A percentile compares a stretch with the other conserved stretches of the same genome.
Conservation (phyloP, 2,113 vertebrate species). For the Xenopus borealis region DNA sequence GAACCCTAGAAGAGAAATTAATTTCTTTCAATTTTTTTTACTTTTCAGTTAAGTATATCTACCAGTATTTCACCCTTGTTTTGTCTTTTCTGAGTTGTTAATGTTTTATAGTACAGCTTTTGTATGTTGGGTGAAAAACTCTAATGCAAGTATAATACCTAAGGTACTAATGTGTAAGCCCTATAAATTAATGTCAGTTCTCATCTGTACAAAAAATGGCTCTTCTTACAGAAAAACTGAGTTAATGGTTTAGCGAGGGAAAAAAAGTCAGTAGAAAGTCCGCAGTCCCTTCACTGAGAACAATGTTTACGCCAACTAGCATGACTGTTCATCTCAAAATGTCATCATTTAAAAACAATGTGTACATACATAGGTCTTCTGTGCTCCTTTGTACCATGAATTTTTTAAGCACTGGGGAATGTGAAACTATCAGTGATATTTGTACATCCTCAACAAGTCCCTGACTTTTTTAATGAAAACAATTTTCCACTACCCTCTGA, state of each 20-base stretch:
- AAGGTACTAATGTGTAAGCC: background rate
- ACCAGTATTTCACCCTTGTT: too few species aligned
- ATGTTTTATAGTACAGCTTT: too few species aligned
- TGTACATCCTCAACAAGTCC: slow-evolving; percentile 38
- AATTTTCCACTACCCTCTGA: slow-evolving; percentile 43
- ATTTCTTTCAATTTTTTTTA: too few species aligned
- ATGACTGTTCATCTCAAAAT: slow-evolving; percentile 24
- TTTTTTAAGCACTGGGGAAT: slow-evolving; percentile 44
- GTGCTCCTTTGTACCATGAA: slow-evolving; percentile 33
- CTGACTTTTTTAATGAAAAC: slow-evolving; percentile 35
- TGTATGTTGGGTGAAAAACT: too few species aligned
- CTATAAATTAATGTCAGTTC: slow-evolving; percentile 11
- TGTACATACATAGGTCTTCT: slow-evolving; percentile 29
- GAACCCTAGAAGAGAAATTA: too few species aligned
- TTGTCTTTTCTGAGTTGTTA: too few species aligned
- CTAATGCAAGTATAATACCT: too few species aligned
- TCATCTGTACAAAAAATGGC: slow-evolving; percentile 12
- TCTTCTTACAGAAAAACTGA: slow-evolving; percentile 31
- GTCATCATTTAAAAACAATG: slow-evolving; percentile 44
- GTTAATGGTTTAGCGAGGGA: slow-evolving; percentile 30
- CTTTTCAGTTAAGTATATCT: too few species aligned
- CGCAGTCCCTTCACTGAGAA: slow-evolving; percentile 17
- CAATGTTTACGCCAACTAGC: slow-evolving; percentile 42
- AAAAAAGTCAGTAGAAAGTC: slow-evolving; percentile 41
- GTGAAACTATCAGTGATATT: slow-evolving; percentile 37